Conservation (phyloP, 2,888 invertebrate species). For the Ectemnius lituratus region DNA sequence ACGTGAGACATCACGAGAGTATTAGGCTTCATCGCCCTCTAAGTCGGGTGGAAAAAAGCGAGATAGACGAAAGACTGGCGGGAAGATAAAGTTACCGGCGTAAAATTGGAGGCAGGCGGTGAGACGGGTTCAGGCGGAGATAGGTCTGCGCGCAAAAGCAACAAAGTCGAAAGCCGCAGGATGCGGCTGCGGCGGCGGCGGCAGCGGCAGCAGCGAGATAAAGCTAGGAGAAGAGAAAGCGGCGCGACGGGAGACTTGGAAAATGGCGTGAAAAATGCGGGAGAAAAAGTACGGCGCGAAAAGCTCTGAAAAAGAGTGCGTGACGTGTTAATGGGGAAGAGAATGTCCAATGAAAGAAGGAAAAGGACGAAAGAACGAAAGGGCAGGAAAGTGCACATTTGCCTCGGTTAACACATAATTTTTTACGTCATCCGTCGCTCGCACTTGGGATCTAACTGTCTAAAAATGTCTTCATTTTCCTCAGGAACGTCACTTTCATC, state of each 20-base stretch:
- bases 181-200: background rate
- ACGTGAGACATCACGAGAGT: too few relatives aligned
- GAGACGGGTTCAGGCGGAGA: background rate
- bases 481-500: background rate
- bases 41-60: background rate
- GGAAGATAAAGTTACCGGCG: background rate
- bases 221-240: background rate
- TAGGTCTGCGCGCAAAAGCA: background rate
- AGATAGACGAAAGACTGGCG: background rate
- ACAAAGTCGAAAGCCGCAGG: constrained; percentile 6
- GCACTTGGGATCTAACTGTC: background rate
- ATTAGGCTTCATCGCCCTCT: too few relatives aligned
- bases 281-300: background rate
- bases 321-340: constrained; percentile 4
- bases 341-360: too few relatives aligned
- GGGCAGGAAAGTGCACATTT: too few relatives aligned
- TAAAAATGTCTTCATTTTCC: background rate
- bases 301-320: background rate
- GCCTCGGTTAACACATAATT: background rate
- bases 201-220: background rate
- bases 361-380: too few relatives aligned
- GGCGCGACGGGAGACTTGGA: background rate
- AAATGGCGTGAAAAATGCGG: background rate
- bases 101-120: background rate
- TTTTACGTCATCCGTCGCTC: background rate